A percentile compares a stretch with the other conserved stretches of the same genome.
Evolutionary conservation across 2,797 vertebrate species (phyloP).

Genomic region (Dipus sagitta): DNA sequence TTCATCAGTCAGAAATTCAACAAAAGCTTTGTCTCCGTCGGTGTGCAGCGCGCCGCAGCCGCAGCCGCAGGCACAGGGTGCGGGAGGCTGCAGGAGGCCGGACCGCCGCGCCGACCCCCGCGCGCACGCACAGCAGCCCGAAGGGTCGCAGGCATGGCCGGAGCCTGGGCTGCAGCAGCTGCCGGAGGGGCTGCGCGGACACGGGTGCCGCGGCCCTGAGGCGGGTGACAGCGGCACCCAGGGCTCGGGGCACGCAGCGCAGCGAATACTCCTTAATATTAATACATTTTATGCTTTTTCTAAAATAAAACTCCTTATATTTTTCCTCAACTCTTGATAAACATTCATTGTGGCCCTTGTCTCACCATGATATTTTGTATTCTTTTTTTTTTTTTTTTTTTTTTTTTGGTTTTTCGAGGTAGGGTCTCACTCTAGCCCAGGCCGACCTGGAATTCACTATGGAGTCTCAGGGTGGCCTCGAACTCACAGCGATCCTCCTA

Average conservation of each 20-base stretch:
- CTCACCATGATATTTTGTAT: background rate
- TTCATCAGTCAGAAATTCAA: too few species aligned
- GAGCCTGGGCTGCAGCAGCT: constrained; percentile 81
- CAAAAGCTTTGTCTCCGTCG: too few species aligned
- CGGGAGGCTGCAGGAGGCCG: constrained; percentile 86
- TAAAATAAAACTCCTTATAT: too few species aligned
- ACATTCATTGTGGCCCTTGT: background rate
- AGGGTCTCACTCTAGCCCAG: too few species aligned
- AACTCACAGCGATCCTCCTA: too few species aligned
- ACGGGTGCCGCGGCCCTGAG: constrained; percentile 82
- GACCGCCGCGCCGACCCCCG: constrained; percentile 82
- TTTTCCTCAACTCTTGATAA: background rate
- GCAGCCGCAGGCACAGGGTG: constrained; percentile 89
- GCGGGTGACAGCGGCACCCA: constrained; percentile 79
- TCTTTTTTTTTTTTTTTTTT: too few species aligned
- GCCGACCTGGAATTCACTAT: too few species aligned
- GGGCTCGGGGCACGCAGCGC: constrained; percentile 51
- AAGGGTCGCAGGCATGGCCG: constrained; percentile 80
- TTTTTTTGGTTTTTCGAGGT: too few species aligned
- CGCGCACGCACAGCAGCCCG: constrained; percentile 81
- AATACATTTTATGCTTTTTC: background rate
- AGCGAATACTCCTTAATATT: background rate
- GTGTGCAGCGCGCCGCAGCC: constrained; percentile 95
- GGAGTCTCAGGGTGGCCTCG: too few species aligned
- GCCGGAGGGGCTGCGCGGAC: constrained; percentile 80